These are phyloP conservation scores for Sprattus sprattus DNA, from an alignment of 2,113 vertebrate genomes.

Conservation along the genomic window DNA sequence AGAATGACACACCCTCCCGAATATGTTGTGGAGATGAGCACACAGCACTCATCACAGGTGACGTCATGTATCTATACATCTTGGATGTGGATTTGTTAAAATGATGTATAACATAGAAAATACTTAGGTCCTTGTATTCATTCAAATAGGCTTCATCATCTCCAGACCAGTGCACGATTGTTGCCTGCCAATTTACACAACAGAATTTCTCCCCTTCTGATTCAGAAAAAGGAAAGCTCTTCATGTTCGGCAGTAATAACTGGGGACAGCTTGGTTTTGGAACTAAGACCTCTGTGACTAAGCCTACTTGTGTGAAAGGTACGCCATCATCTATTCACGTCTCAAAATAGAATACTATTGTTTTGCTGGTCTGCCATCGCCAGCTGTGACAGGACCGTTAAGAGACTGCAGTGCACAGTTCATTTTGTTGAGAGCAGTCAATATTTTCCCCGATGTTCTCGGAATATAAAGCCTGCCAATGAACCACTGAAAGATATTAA, in stretches of 20 bases:
- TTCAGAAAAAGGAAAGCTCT: constrained; percentile 90
- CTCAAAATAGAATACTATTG: neutral
- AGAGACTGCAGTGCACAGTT: neutral
- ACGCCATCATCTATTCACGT: neutral
- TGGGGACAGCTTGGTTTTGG: constrained; percentile 95
- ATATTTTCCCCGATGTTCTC: neutral
- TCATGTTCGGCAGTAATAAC: constrained; percentile 94
- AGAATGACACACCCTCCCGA: constrained; percentile 80
- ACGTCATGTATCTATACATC: neutral
- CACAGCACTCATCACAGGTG: constrained; percentile 87
- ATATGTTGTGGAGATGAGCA: constrained; percentile 94
- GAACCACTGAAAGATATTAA: neutral
- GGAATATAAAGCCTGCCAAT: neutral
- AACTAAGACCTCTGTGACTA: constrained; percentile 79
- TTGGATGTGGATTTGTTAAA: neutral
- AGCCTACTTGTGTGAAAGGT: constrained; percentile 97
- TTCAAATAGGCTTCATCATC: neutral
- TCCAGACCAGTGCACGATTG: neutral
- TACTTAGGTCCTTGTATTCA: neutral
- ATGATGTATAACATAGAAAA: neutral
- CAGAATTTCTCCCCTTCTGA: constrained; percentile 27
- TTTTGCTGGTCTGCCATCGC: constrained; percentile 36
- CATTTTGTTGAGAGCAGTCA: neutral
- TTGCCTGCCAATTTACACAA: neutral
- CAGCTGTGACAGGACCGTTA: constrained; percentile 31